A percentile compares a stretch with the other conserved stretches of the same genome.
These are phyloP conservation scores for Taxidea taxus DNA, from an alignment of 2,113 vertebrate species.

Conservation along the genomic window DNA sequence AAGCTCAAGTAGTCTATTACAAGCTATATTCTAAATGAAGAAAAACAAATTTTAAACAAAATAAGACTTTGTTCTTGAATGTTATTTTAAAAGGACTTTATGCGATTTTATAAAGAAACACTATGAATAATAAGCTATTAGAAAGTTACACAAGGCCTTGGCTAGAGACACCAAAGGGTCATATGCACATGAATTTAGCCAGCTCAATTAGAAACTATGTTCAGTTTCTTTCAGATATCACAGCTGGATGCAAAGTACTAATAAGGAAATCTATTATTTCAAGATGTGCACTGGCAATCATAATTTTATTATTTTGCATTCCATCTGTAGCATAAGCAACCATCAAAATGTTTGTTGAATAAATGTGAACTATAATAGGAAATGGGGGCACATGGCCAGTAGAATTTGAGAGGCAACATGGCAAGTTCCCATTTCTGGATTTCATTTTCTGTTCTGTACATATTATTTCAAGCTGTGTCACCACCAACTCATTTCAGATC, in stretches of 20 bases:
- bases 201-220: neutral
- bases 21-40: neutral
- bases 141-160: neutral
- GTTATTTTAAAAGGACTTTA: neutral
- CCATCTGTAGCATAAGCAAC: neutral
- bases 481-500: neutral
- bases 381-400: neutral
- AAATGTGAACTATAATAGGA: neutral
- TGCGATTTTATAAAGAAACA: neutral
- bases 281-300: neutral
- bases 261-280: constrained; percentile 40
- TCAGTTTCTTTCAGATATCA: neutral
- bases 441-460: neutral
- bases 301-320: constrained; percentile 35
- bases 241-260: constrained; percentile 42
- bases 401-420: neutral
- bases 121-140: neutral
- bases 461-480: neutral
- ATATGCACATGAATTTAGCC: neutral
- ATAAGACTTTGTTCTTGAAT: neutral
- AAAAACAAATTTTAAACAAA: neutral
- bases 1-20: neutral
- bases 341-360: neutral
- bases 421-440: neutral
- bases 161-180: neutral